A percentile compares a stretch with the other conserved stretches of the same genome.
Conservation (phyloP, 2,888 invertebrate genomes). For the Trachelus stipa region DNA sequence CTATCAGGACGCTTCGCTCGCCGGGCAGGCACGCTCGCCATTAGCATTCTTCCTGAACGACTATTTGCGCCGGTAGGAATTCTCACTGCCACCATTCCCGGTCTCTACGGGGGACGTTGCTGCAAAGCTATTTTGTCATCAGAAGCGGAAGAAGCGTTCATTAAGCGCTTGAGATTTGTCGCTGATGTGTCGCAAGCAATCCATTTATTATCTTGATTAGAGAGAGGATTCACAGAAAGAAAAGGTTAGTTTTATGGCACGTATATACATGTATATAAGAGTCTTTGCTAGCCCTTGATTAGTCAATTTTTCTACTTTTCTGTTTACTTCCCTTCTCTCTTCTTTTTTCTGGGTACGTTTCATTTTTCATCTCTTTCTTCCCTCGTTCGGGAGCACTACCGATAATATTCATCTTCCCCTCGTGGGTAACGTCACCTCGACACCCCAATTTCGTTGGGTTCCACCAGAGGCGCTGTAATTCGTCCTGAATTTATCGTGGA, state of each 20-base stretch:
- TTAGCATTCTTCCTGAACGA: too few species aligned
- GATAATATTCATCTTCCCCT: not conserved
- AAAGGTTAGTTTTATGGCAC: too few species aligned
- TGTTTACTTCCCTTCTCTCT: not conserved
- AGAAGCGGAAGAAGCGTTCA: too few species aligned
- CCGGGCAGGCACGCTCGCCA: too few species aligned
- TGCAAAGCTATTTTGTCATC: not conserved
- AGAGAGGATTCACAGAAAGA: too few species aligned
- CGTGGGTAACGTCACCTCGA: not conserved
- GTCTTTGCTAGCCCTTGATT: not conserved
- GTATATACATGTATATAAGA: too few species aligned
- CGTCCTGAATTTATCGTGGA: not conserved
- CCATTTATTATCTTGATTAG: constrained; percentile 1
- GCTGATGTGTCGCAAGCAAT: not conserved
- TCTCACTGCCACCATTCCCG: too few species aligned
- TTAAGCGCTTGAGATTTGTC: too few species aligned
- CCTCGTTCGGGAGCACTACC: not conserved
- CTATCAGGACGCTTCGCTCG: too few species aligned
- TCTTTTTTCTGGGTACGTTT: not conserved
- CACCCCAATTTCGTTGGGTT: constrained; percentile 9
- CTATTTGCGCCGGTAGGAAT: too few species aligned
- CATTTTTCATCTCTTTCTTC: not conserved
- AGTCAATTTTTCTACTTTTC: not conserved
- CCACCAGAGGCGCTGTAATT: not conserved
- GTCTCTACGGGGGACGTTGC: too few species aligned